Evolutionary conservation across 2,113 vertebrate genomes (phyloP).

Genomic region (Hyaena hyaena): DNA sequence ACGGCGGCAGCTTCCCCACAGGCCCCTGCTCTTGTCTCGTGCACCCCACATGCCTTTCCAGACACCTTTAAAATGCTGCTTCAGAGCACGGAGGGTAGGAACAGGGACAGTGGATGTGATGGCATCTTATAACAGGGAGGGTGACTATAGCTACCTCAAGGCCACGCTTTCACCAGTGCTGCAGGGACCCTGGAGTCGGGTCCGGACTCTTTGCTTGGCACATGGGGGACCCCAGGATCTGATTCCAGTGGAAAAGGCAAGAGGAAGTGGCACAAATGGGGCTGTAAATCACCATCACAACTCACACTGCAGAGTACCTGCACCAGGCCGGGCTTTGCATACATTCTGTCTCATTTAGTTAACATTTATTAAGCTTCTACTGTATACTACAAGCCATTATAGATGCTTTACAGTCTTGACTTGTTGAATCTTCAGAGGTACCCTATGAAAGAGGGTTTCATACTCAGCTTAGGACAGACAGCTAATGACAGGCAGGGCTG

Average conservation of each 20-base stretch:
- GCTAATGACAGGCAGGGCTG: neutral
- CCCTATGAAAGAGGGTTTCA: neutral
- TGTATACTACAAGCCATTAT: neutral
- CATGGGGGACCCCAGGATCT: neutral
- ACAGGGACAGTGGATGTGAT: neutral
- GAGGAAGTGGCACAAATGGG: neutral
- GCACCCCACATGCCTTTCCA: neutral
- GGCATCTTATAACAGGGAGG: neutral
- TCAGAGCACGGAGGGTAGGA: neutral
- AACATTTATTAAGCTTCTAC: neutral
- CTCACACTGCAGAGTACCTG: neutral
- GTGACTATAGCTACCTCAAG: neutral
- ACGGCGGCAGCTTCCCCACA: neutral
- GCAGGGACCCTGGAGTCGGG: neutral
- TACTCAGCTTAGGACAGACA: neutral
- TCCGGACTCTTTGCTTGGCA: neutral
- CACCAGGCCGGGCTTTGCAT: neutral
- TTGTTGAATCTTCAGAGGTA: neutral
- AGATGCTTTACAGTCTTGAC: neutral
- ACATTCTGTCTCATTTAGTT: neutral
- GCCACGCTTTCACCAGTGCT: neutral
- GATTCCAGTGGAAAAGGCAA: neutral
- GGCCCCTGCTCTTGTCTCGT: neutral
- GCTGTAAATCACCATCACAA: neutral
- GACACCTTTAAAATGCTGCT: neutral